These are phyloP conservation scores for Leptopilina myrica DNA, from an alignment of 2,888 invertebrate species.

Conservation along the genomic window DNA sequence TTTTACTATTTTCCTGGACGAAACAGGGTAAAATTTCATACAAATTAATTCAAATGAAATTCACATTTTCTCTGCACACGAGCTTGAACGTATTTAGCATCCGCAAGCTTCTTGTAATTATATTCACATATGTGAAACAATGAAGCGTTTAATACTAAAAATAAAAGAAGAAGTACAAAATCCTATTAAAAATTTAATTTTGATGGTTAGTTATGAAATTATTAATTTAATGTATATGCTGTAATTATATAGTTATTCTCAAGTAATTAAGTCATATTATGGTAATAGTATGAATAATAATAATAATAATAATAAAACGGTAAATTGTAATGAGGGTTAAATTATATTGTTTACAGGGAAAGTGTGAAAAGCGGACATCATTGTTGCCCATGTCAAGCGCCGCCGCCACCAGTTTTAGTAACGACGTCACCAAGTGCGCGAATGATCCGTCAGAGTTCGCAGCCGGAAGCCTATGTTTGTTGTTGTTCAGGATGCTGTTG, in stretches of 20 bases:
- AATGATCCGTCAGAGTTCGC: slow-evolving; percentile 93
- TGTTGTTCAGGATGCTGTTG: slow-evolving; percentile 75
- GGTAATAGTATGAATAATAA: background rate
- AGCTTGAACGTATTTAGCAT: background rate
- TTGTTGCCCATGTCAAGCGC: slow-evolving; percentile 82
- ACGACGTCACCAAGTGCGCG: slow-evolving; percentile 84
- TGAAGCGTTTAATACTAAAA: background rate
- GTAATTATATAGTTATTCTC: too few species aligned
- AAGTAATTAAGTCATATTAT: background rate
- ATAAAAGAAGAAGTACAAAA: background rate
- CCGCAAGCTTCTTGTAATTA: background rate
- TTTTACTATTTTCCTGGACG: background rate
- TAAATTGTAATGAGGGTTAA: background rate
- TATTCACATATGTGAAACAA: slow-evolving; percentile 4
- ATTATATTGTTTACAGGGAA: slow-evolving; percentile 64
- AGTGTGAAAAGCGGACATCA: slow-evolving; percentile 74
- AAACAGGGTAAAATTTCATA: background rate
- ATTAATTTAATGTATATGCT: too few species aligned
- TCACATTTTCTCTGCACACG: slow-evolving; percentile 1
- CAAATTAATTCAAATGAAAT: slow-evolving; percentile 37
- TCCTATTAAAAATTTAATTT: background rate
- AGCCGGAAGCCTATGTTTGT: slow-evolving; percentile 85
- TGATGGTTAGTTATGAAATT: too few species aligned
- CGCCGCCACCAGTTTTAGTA: slow-evolving; percentile 85
- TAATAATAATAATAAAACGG: too few species aligned